A percentile compares a stretch with the other conserved stretches of the same genome.
These are phyloP conservation scores for Drosophila acutilabella DNA, from an alignment of 2,888 invertebrate species.

Conservation along the genomic window DNA sequence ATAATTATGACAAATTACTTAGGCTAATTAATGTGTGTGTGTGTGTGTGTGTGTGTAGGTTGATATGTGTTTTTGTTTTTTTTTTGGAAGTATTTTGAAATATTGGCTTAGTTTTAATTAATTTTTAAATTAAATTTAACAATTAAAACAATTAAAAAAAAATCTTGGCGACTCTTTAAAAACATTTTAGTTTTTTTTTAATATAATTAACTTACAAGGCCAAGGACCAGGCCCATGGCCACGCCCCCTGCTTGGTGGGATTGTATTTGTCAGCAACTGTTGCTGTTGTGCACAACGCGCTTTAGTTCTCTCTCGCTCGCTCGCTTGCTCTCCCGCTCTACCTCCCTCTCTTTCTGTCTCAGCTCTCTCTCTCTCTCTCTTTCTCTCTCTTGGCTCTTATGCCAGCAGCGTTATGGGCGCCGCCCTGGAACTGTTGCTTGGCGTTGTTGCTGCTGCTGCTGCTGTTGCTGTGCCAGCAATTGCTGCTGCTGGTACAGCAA, in stretches of 20 bases:
- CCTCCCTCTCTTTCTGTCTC: not conserved
- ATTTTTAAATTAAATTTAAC: slow-evolving; percentile 43
- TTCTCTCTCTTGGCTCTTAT: slow-evolving; percentile 25
- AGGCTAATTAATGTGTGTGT: slow-evolving; percentile 20
- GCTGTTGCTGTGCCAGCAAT: slow-evolving; percentile 23
- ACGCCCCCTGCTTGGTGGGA: slow-evolving; percentile 58
- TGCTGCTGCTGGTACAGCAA: slow-evolving; percentile 38
- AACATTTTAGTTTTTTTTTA: slow-evolving; percentile 10
- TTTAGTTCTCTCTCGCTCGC: not conserved
- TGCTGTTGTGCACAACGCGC: slow-evolving; percentile 10
- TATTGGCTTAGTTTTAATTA: slow-evolving; percentile 21
- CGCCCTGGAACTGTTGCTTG: slow-evolving; percentile 4
- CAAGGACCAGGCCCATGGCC: slow-evolving; percentile 55
- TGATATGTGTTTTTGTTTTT: slow-evolving; percentile 61
- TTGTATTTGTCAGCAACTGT: slow-evolving; percentile 29
- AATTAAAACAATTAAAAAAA: slow-evolving; percentile 43
- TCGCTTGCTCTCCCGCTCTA: not conserved
- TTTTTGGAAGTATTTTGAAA: slow-evolving; percentile 46
- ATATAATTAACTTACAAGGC: slow-evolving; percentile 50
- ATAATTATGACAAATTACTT: slow-evolving; percentile 42
- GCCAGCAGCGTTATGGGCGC: slow-evolving; percentile 62
- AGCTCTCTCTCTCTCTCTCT: not conserved
- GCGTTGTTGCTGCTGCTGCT: slow-evolving; percentile 19
- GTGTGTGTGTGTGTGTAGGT: slow-evolving; percentile 11
- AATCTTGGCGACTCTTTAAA: slow-evolving; percentile 9